A percentile compares a stretch with the other conserved stretches of the same genome.
These are phyloP conservation scores for Macrocentrus cingulum DNA, from an alignment of 1,140 invertebrate species.

Conservation along the genomic window DNA sequence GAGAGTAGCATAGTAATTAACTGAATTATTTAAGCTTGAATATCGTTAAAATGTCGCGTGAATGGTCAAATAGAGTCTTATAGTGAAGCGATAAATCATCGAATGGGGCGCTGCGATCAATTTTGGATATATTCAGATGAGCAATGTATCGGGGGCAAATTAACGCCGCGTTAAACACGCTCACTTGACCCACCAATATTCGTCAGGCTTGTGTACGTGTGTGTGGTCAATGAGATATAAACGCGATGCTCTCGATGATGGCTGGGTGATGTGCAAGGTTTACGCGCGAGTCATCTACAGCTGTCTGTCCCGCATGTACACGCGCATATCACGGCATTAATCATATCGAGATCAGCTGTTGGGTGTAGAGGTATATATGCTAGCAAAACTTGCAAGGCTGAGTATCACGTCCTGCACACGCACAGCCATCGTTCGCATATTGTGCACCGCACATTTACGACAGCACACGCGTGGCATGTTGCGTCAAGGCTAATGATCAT, in stretches of 20 bases:
- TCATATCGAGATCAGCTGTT: slow-evolving; percentile 43
- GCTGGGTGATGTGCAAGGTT: not conserved
- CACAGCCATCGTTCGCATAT: not conserved
- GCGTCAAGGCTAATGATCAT: slow-evolving; percentile 40
- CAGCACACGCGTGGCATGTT: slow-evolving; percentile 21
- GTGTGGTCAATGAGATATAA: slow-evolving; percentile 27
- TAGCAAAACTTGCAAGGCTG: too few species aligned
- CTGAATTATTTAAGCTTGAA: too few species aligned
- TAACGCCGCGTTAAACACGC: slow-evolving; percentile 23
- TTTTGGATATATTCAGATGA: not conserved
- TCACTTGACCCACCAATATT: slow-evolving; percentile 4
- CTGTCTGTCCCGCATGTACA: slow-evolving; percentile 37
- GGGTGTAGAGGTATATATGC: not conserved
- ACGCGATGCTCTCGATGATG: not conserved
- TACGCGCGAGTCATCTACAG: slow-evolving; percentile 41
- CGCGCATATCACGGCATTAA: slow-evolving; percentile 41
- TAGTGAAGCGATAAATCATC: too few species aligned
- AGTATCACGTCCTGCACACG: not conserved
- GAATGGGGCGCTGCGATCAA: too few species aligned
- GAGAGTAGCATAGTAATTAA: slow-evolving; percentile 5
- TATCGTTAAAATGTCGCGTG: too few species aligned
- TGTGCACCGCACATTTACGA: slow-evolving; percentile 5
- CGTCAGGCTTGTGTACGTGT: not conserved
- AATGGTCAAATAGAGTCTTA: too few species aligned
- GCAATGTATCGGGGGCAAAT: slow-evolving; percentile 1